phyloP scores from a whole-genome alignment of 2,113 vertebrate species.

The Bambusicola thoracicus region DNA sequence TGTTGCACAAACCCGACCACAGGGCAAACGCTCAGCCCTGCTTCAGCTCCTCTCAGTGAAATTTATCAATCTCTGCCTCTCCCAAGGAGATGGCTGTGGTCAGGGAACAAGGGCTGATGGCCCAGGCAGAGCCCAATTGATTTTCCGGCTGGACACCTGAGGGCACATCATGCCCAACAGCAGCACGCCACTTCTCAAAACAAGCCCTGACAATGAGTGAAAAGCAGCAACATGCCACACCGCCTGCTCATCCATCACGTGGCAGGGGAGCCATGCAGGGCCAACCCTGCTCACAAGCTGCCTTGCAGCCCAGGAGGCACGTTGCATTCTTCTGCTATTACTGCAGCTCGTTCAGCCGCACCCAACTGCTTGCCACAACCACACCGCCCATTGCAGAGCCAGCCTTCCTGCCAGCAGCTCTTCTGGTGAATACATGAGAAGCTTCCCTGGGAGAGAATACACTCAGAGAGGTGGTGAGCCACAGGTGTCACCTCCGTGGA shows the following conservation, averaged over 20 bases:
- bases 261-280: neutral
- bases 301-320: neutral
- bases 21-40: neutral
- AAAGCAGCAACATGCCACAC: neutral
- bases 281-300: neutral
- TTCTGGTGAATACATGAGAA: neutral
- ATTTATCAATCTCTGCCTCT: neutral
- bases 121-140: neutral
- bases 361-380: neutral
- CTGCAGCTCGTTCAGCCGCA: accelerated
- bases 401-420: accelerated
- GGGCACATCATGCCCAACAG: neutral
- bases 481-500: neutral
- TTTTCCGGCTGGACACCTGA: neutral
- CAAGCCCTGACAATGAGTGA: accelerated
- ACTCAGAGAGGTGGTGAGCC: neutral
- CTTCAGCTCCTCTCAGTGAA: neutral
- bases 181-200: accelerated
- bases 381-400: accelerated
- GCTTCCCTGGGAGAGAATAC: neutral
- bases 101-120: neutral
- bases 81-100: neutral
- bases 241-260: neutral
- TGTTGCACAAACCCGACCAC: neutral
- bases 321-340: neutral